Evolutionary conservation across 2,113 vertebrate genomes (phyloP), one percentile per base, ranked within the genome.

Genomic region (Saccopteryx leptura): DNA sequence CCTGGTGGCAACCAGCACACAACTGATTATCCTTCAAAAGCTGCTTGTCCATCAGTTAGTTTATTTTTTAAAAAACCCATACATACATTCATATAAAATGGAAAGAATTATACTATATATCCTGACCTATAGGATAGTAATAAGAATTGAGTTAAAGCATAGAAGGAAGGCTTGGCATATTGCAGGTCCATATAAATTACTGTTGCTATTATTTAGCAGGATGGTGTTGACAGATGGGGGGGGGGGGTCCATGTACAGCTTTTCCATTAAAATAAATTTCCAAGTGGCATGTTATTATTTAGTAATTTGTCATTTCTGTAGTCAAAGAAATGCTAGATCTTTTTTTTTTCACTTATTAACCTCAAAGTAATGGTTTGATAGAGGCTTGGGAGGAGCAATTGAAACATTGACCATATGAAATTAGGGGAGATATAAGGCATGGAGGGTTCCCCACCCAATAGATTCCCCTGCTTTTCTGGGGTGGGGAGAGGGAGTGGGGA

Each of bases 241-340:
- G 13, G 28, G 39, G 39, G 39, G 39, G 39, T 50, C 76, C 88
- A 18, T 31, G 12, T 39, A 18, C 23, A 79, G 56, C 26, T 65
- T 90, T 92, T 95, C 26, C 54, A 63, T 50, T 39, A 56, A 78
- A 87, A 76, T 58, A 66, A 93, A 88, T n/a, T 83, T 93, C 50
- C 46, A 76, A 65, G 24, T 75, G 19, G 1, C 28, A 65, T 65
- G 52, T 74, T 50, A 54, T 82, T 93, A 56, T 66, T 89, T 86
- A 86, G 46, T 92, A 56, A 56, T 83, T 92, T 97, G 26, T 92
- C 23, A 66, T 76, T 58, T 54, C 66, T 61, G 28, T 68, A 82
- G 48, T 50, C 19, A 33, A 82, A 39, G 75, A 87, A 85, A 23
- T 69, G 24, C 11, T 87, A 24, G 23, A 69, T 31, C 26, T 76